phyloP scores from a whole-genome alignment of 2,888 invertebrate species.

The Eupithecia subfuscata region DNA sequence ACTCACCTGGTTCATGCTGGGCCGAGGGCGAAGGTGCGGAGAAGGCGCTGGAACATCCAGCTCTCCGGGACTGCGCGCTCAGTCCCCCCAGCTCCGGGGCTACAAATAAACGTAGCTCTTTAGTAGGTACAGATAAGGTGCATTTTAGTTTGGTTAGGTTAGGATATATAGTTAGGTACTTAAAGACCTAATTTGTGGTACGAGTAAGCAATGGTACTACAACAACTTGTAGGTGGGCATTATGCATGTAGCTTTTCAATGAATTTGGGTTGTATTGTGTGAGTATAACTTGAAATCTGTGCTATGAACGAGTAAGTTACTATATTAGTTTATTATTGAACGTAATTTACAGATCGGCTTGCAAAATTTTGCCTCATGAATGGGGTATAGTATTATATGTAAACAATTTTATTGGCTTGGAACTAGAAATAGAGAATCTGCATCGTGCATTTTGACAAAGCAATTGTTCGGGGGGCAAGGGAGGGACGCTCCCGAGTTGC shows the following conservation, averaged over 20 bases:
- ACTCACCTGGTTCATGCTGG: slow-evolving; percentile 79
- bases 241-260: not conserved
- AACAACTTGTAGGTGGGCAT: not conserved
- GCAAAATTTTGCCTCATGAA: too few relatives aligned
- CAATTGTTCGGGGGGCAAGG: too few relatives aligned
- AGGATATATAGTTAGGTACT: not conserved
- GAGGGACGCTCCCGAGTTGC: too few relatives aligned
- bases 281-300: too few relatives aligned
- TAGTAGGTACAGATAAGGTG: not conserved
- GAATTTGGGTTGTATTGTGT: too few relatives aligned
- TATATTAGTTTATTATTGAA: too few relatives aligned
- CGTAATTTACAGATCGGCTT: too few relatives aligned
- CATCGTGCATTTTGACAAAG: too few relatives aligned
- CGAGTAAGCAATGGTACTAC: not conserved
- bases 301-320: too few relatives aligned
- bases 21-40: slow-evolving; percentile 83
- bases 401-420: too few relatives aligned
- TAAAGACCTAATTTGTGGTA: not conserved
- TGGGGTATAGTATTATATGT: too few relatives aligned
- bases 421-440: too few relatives aligned
- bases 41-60: slow-evolving; percentile 86
- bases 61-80: slow-evolving; percentile 65
- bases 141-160: not conserved
- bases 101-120: slow-evolving; percentile 13
- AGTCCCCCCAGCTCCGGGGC: slow-evolving; percentile 74